phyloP scores from a whole-genome alignment of 2,888 invertebrate genomes.

The Emesis russula region DNA sequence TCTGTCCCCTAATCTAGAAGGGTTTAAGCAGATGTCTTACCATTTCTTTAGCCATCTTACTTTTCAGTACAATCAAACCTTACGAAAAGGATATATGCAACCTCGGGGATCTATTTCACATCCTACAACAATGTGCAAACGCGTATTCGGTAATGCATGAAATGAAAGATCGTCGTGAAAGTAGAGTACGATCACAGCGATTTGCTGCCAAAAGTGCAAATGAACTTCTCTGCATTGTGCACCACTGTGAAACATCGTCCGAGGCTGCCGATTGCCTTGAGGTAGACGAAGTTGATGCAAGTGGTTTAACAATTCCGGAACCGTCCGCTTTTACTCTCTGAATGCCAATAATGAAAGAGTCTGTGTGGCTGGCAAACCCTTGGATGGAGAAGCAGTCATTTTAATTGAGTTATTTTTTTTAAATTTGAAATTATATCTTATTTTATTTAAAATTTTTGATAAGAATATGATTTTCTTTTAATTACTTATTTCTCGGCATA shows the following conservation, averaged over 20 bases:
- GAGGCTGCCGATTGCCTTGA: slow-evolving; percentile 20
- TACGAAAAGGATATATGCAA: slow-evolving; percentile 10
- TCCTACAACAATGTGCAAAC: slow-evolving; percentile 29
- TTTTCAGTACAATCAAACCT: neutral
- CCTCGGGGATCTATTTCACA: slow-evolving; percentile 35
- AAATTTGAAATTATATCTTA: too few relatives aligned
- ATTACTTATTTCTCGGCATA: too few relatives aligned
- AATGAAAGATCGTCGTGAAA: slow-evolving; percentile 30
- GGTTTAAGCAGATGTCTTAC: slow-evolving; percentile 34
- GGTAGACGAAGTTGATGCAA: slow-evolving; percentile 37
- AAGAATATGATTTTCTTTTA: slow-evolving; percentile 46
- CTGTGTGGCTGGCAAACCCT: slow-evolving; percentile 71
- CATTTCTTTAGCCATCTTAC: slow-evolving; percentile 38
- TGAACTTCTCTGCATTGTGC: slow-evolving; percentile 33
- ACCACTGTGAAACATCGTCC: slow-evolving; percentile 32
- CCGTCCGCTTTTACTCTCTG: slow-evolving; percentile 74
- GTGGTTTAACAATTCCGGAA: slow-evolving; percentile 74
- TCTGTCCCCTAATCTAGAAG: slow-evolving; percentile 37
- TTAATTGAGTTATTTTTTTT: slow-evolving; percentile 78
- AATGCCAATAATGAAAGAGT: slow-evolving; percentile 78
- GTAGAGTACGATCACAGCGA: slow-evolving; percentile 35
- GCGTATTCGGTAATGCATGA: slow-evolving; percentile 23
- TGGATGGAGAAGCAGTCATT: slow-evolving; percentile 75
- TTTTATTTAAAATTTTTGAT: slow-evolving; percentile 76
- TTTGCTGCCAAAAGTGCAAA: slow-evolving; percentile 31